phyloP scores from a whole-genome alignment of 2,797 vertebrate species.

The Halcyon leucocephala region DNA sequence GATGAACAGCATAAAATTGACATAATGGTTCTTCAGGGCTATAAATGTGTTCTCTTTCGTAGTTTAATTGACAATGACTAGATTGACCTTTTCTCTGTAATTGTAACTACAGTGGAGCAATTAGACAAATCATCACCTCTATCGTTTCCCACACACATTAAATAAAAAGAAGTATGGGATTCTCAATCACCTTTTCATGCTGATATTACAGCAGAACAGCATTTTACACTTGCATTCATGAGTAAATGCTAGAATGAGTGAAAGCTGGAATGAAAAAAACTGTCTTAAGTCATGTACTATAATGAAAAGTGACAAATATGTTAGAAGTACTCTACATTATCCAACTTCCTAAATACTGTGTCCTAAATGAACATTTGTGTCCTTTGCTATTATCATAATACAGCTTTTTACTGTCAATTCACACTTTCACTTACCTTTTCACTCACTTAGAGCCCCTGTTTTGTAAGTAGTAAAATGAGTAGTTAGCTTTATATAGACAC shows the following conservation, averaged over 20 bases:
- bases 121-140: conserved; percentile 72
- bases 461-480: background rate
- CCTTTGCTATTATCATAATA: background rate
- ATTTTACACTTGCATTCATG: background rate
- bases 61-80: conserved; percentile 81
- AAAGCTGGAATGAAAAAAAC: background rate
- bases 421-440: background rate
- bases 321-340: background rate
- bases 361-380: background rate
- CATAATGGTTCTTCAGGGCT: conserved; percentile 68
- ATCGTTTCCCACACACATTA: conserved; percentile 9
- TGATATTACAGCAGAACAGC: background rate
- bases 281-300: background rate
- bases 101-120: conserved; percentile 79
- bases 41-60: conserved; percentile 71
- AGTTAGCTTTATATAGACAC: background rate
- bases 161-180: conserved; percentile 14
- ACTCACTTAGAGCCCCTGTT: background rate
- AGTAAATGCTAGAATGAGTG: background rate
- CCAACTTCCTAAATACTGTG: background rate
- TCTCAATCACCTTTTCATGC: background rate
- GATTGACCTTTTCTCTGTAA: conserved; percentile 86
- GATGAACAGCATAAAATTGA: conserved; percentile 74
- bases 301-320: background rate
- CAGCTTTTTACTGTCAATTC: background rate